These are phyloP conservation scores for Samia ricini DNA, from an alignment of 1,140 invertebrate species.

Conservation along the genomic window DNA sequence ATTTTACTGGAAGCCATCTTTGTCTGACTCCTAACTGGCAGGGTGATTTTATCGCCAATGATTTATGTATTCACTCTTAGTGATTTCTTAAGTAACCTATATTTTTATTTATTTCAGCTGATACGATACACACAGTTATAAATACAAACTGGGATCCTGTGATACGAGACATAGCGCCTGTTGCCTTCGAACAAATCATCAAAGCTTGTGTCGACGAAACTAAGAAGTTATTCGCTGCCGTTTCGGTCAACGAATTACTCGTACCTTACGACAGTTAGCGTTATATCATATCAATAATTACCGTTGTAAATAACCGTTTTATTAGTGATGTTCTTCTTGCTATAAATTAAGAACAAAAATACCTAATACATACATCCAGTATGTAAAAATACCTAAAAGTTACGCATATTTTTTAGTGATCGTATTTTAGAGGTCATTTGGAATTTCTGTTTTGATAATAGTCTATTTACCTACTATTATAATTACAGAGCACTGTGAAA, in stretches of 20 bases:
- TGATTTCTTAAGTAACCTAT: not conserved
- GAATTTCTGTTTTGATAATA: no score
- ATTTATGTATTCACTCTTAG: no score
- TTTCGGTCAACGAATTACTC: constrained; percentile 54
- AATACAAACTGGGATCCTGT: constrained; percentile 74
- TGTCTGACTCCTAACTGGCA: no score
- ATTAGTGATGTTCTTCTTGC: not conserved
- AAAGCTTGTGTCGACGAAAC: constrained; percentile 59
- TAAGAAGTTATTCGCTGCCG: constrained; percentile 64
- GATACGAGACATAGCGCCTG: constrained; percentile 68
- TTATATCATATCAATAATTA: not conserved
- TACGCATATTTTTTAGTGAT: no score
- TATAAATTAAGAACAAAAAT: no score
- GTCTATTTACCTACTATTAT: no score
- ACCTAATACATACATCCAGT: no score
- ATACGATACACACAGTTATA: constrained; percentile 61
- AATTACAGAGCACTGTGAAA: no score
- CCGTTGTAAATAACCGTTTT: not conserved
- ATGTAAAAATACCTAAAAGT: no score
- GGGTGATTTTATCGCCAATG: no score
- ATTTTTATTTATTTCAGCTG: constrained; percentile 36
- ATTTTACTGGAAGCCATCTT: no score
- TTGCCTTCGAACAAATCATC: constrained; percentile 69
- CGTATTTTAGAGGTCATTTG: no score
- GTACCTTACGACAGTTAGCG: constrained; percentile 24